A percentile compares a stretch with the other conserved stretches of the same genome.
These are phyloP conservation scores for Homarus gammarus DNA, from an alignment of 2,888 invertebrate genomes.

Conservation along the genomic window DNA sequence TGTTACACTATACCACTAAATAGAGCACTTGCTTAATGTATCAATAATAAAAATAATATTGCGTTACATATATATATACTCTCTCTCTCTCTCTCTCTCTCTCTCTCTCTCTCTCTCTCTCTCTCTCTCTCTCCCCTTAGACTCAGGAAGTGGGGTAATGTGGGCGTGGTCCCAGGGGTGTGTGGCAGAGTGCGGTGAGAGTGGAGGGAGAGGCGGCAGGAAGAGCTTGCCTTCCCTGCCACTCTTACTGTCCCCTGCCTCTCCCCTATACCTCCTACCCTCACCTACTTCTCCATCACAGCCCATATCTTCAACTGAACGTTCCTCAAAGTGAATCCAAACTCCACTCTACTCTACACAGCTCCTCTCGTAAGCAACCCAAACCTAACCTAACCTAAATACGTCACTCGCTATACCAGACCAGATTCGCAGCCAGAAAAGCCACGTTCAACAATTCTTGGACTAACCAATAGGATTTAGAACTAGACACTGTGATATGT, in stretches of 20 bases:
- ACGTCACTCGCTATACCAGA: too few species aligned
- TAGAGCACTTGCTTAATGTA: too few species aligned
- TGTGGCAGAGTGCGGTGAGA: not conserved
- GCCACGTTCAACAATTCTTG: not conserved
- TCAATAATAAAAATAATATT: too few species aligned
- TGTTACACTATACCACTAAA: too few species aligned
- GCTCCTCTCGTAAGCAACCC: too few species aligned
- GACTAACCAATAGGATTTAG: not conserved
- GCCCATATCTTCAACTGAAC: too few species aligned
- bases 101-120: conserved; percentile 40
- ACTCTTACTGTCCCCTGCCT: not conserved
- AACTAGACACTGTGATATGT: not conserved
- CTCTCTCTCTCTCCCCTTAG: conserved; percentile 13
- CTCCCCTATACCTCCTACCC: not conserved
- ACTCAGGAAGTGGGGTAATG: not conserved
- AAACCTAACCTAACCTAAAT: too few species aligned
- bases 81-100: conserved; percentile 27
- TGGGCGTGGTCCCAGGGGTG: not conserved
- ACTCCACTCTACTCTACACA: too few species aligned
- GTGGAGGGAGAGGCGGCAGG: not conserved
- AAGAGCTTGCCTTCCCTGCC: not conserved
- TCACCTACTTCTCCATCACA: not conserved
- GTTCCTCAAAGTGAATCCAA: too few species aligned
- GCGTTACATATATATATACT: too few species aligned
- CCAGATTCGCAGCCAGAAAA: too few species aligned